Conservation (phyloP, 2,113 vertebrate genomes). For the Misgurnus mizolepis region DNA sequence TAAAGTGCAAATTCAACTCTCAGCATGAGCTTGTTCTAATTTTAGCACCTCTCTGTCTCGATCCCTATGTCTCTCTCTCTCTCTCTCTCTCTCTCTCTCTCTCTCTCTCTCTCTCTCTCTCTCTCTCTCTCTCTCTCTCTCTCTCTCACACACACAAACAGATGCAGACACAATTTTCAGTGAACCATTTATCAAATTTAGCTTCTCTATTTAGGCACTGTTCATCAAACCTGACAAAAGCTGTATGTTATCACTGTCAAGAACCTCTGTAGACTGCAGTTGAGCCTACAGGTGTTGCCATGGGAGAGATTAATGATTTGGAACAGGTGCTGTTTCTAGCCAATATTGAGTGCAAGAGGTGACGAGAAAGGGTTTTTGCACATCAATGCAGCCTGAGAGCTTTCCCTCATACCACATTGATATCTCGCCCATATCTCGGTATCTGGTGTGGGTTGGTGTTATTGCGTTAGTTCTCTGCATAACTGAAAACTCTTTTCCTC, state of each 20-base stretch:
- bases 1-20: constrained; percentile 30
- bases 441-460: neutral
- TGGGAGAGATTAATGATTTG: constrained; percentile 18
- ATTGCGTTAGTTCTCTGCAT: neutral
- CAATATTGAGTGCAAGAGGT: neutral
- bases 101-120: neutral
- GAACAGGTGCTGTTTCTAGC: constrained; percentile 21
- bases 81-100: neutral
- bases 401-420: neutral
- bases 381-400: constrained; percentile 15
- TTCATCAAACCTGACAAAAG: neutral
- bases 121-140: neutral
- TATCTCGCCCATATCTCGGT: neutral
- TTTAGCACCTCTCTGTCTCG: constrained; percentile 30
- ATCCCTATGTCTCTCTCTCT: neutral
- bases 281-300: constrained; percentile 14
- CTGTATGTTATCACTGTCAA: neutral
- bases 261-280: neutral
- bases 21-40: constrained; percentile 29
- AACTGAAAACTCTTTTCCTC: neutral
- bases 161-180: neutral
- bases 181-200: constrained; percentile 5
- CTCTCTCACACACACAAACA: constrained; percentile 1
- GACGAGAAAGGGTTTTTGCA: neutral
- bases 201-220: neutral